These are phyloP conservation scores for Eupristina koningsbergeri DNA, from an alignment of 1,140 invertebrate genomes.

Conservation along the genomic window DNA sequence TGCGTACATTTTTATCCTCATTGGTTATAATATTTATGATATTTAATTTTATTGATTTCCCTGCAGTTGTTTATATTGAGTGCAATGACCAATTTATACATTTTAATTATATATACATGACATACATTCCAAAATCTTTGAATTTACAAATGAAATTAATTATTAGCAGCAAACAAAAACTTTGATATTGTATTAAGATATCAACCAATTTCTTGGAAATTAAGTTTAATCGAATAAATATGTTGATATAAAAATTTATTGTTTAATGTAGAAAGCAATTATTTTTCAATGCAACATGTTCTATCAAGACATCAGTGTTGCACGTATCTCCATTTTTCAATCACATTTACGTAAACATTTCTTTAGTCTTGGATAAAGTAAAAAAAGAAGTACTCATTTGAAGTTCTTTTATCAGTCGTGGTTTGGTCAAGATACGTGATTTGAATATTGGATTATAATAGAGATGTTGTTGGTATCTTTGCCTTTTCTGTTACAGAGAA, in stretches of 20 bases:
- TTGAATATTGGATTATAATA: constrained; percentile 52
- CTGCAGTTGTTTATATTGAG: neutral
- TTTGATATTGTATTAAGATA: too few relatives aligned
- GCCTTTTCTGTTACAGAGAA: neutral
- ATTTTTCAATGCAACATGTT: constrained; percentile 2
- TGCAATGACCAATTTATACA: too few relatives aligned
- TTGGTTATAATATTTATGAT: too few relatives aligned
- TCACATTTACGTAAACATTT: neutral
- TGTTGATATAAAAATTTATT: neutral
- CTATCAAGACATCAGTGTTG: neutral
- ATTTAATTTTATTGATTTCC: neutral
- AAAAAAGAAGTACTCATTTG: neutral
- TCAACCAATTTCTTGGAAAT: neutral
- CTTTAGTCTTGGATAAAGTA: neutral
- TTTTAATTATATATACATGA: too few relatives aligned
- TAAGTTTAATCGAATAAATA: neutral
- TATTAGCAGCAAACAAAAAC: too few relatives aligned
- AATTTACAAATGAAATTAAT: too few relatives aligned
- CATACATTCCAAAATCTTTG: too few relatives aligned
- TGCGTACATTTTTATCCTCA: too few relatives aligned
- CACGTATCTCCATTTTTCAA: neutral
- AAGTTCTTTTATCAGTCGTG: constrained; percentile 2
- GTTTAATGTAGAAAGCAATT: neutral
- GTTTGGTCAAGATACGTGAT: neutral
- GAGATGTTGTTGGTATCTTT: constrained; percentile 35